Base-by-base conservation (phyloP, 2,113 vertebrate genomes). In the Coturnix japonica region DNA sequence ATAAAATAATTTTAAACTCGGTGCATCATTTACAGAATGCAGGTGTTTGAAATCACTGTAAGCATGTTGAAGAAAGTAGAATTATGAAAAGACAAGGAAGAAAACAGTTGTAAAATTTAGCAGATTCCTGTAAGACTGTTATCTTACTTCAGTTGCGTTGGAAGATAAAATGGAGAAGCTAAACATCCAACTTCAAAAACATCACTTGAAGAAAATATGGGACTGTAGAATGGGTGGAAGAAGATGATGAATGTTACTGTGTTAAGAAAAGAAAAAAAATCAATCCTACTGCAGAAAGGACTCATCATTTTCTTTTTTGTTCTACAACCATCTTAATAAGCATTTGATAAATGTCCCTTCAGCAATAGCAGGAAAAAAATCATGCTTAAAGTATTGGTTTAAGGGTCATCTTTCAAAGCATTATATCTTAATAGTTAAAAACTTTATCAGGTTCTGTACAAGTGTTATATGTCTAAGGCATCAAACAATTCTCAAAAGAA, bases 291-390 rank as follows among this genome's bases (percentile, higher is more conserved):
- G 90, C 80, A 72, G 86, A 80, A 96, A 33, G 43, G 49, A 96
- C 88, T 95, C 60, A 93, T 96, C 88, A 78, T 84, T 96, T 96
- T 51, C 76, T 35, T 85, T 79, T 93, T 67, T 95, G 37, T 95
- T 95, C 75, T 93, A 13, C 60, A 93, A 63, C 41, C 17, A 57
- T 90, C 59, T 93, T 97, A 96, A 91, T 94, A 95, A 95, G 66
- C 44, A 73, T 95, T 96, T 97, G 92, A 97, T 96, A 94, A 97
- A 96, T 3, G 15, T 77, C 71, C 49, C 61, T 94, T 97, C 94
- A 95, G 49, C 35, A 81, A 39, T 39, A 86, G 89, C 47, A 94
- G 84, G 92, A 79, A 94, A 96, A 96, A 97, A 97, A 77, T 88
- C 39, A 53, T 61, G 23, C 89, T 96, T 94, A 81, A 94, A 96